Conservation (phyloP, 2,113 vertebrate species). For the Bos indicus region DNA sequence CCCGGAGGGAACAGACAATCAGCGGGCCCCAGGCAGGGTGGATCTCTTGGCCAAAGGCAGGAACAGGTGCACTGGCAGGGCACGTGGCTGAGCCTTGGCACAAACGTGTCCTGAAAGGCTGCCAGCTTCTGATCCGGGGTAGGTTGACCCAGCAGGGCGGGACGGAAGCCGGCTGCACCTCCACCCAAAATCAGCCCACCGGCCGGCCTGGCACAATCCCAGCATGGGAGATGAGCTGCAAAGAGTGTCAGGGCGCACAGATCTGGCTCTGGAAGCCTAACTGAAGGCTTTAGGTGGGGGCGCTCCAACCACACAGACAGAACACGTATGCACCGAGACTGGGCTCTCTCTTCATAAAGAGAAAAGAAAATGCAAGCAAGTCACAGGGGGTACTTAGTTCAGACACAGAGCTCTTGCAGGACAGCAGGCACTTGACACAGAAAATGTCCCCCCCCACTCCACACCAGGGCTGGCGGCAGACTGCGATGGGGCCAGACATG, state of each 20-base stretch:
- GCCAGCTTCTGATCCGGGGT: neutral
- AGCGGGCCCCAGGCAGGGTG: accelerated
- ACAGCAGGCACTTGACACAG: neutral
- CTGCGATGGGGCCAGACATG: neutral
- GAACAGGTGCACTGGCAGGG: neutral
- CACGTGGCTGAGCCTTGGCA: neutral
- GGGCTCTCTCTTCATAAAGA: neutral
- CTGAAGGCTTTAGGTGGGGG: neutral
- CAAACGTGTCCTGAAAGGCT: neutral
- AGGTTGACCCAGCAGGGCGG: neutral
- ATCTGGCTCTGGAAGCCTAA: accelerated
- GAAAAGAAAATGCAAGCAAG: slow-evolving; percentile 2
- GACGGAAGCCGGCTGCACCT: neutral
- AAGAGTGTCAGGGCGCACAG: accelerated
- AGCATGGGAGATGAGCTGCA: neutral
- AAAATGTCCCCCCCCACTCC: neutral
- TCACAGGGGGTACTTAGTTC: neutral
- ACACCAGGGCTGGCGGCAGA: neutral
- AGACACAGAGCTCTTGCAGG: neutral
- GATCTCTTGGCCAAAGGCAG: neutral
- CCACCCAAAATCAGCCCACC: neutral
- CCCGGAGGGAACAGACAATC: neutral
- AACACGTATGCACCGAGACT: accelerated
- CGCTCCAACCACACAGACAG: accelerated
- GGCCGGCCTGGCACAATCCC: neutral